phyloP scores from a whole-genome alignment of 92 coral and sea anemone genomes.

The Palythoa grandiflora region DNA sequence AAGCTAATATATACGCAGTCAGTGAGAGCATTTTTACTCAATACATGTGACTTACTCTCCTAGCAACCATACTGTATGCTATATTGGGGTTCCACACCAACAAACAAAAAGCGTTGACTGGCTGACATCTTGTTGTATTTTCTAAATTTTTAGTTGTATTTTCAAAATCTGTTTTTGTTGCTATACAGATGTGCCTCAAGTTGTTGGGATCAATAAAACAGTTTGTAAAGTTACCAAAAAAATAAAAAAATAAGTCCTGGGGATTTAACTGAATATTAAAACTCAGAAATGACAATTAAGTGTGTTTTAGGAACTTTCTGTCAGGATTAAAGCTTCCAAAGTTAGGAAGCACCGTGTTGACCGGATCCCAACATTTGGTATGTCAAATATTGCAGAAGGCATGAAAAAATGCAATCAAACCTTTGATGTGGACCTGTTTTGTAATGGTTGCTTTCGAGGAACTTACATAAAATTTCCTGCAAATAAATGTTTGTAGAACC shows the following conservation, averaged over 20 bases:
- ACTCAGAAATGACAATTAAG: not conserved
- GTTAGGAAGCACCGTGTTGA: not conserved
- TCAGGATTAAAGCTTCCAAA: not conserved
- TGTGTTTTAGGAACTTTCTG: not conserved
- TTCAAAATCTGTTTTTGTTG: not conserved
- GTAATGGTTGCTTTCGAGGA: no score
- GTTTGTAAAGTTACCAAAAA: not conserved
- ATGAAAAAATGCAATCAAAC: no score
- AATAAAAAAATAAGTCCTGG: not conserved
- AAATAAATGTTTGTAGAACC: no score
- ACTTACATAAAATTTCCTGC: no score
- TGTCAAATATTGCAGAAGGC: no score
- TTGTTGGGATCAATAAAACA: conserved; percentile 17
- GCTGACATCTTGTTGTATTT: not conserved
- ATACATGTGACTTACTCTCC: not conserved
- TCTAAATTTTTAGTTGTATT: not conserved
- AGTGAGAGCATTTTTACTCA: no score
- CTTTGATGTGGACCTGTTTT: no score
- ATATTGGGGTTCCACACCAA: not conserved
- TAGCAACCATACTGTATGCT: not conserved
- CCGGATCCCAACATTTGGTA: not conserved
- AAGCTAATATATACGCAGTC: no score
- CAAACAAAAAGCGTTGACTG: not conserved
- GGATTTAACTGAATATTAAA: not conserved
- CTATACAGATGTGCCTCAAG: conserved; percentile 34